These are phyloP conservation scores for Hyles lineata DNA, from an alignment of 2,888 invertebrate genomes.

Conservation along the genomic window DNA sequence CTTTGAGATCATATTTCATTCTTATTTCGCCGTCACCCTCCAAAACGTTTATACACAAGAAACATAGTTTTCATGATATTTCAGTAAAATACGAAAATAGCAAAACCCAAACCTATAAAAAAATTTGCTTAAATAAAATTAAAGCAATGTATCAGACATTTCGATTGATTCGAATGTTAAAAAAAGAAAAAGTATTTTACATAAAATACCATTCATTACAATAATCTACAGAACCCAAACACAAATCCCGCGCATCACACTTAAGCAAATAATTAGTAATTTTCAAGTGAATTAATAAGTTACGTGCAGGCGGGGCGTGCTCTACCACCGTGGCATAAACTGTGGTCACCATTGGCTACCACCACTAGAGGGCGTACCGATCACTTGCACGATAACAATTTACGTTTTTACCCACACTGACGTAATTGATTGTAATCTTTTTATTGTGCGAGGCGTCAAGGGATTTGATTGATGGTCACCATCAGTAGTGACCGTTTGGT, in stretches of 20 bases:
- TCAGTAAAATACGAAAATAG: no score
- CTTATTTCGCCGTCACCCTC: no score
- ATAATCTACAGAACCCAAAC: background rate
- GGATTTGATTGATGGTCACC: constrained; percentile 17
- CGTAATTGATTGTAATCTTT: constrained; percentile 9
- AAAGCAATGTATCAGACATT: no score
- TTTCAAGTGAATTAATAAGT: constrained; percentile 18
- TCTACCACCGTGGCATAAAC: constrained; percentile 14
- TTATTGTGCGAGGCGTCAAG: background rate
- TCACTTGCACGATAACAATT: constrained; percentile 25
- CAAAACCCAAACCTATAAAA: no score
- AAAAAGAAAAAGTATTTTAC: background rate
- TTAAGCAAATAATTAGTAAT: constrained; percentile 1
- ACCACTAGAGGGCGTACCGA: constrained; percentile 27
- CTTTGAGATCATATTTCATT: no score
- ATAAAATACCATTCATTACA: background rate
- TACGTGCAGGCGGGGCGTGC: constrained; percentile 27
- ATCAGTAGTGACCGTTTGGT: background rate
- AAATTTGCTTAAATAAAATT: no score
- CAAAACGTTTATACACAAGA: no score
- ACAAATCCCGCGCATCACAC: background rate
- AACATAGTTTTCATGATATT: no score
- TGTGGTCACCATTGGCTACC: constrained; percentile 27
- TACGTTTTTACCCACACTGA: background rate
- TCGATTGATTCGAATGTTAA: background rate